Percentiles rank a stretch among this genome's conserved stretches.
Evolutionary conservation across 35 echinoderm and acorn worm genomes (phyloP).

Genomic region (Acanthaster planci): DNA sequence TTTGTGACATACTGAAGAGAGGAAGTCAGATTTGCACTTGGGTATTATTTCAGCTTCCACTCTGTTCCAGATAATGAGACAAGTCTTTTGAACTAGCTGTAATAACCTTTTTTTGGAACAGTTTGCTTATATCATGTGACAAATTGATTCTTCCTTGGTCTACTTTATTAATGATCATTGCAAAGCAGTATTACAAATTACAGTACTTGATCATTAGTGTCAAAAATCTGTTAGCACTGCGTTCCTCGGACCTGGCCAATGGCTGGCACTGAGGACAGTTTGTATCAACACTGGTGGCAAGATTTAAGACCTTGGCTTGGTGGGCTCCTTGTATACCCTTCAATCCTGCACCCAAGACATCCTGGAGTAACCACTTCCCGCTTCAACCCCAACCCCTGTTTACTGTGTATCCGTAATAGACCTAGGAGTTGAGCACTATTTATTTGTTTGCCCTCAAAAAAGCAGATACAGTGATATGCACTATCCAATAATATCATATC

Average conservation of each 20-base stretch:
- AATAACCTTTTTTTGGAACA: too few relatives aligned
- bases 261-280: background rate
- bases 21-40: too few relatives aligned
- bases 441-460: constrained; percentile 32
- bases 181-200: background rate
- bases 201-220: constrained; percentile 10
- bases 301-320: constrained; percentile 11
- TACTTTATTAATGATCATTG: too few relatives aligned
- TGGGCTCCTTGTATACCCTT: background rate
- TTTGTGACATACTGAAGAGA: too few relatives aligned
- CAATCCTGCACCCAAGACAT: background rate
- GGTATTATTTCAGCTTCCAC: too few relatives aligned
- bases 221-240: constrained; percentile 19
- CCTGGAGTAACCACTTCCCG: constrained; percentile 7
- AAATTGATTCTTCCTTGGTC: too few relatives aligned
- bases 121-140: too few relatives aligned
- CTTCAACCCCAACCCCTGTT: background rate
- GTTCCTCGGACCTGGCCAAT: constrained; percentile 13
- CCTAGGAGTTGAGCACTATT: constrained; percentile 9
- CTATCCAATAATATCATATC: constrained; percentile 15
- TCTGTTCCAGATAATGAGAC: too few relatives aligned
- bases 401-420: constrained; percentile 23
- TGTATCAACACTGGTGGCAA: constrained; percentile 22
- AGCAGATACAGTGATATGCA: background rate
- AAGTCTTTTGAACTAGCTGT: too few relatives aligned